Evolutionary conservation across 2,797 vertebrate species (phyloP), one percentile per base, ranked within the genome.

Genomic region (Alcedo quadribrachys): DNA sequence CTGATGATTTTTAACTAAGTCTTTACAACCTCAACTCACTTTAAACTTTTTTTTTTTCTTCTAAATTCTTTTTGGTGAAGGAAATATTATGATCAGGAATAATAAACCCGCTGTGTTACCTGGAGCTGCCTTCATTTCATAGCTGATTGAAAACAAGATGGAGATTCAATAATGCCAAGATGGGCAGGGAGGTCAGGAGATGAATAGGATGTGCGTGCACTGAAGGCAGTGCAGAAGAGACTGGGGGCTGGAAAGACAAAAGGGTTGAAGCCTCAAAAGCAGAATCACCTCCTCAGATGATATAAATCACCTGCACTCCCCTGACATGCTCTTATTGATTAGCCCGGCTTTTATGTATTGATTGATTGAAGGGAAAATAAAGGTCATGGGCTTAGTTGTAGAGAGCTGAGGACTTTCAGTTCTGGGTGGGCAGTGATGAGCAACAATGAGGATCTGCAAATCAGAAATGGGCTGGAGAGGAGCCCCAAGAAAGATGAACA

Each of bases 301-400:
- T 68, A 30, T 50, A 79, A 89, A 94, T 78, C 81, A 57, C 57
- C 45, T 71, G 67, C 28, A 32, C 65, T 82, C 65, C 75, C 71
- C 33, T 46, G 84, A 61, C 54, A 35, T 1, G 12, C 61, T 35
- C 68, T 7, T 53, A 40, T 40, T 77, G 71, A 88, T 87, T 57
- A 85, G 79, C 33, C 24, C 4, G 19, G 48, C 48, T 90, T 92
- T 75, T 66, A 16, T 22, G 12, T 90, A 83, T 93, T 85, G 93
- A 83, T 93, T 85, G 93, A 89, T 94, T 94, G 61, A 87, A 80
- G 65, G 40, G 40, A 83, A 71, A 95, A 62, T 62, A 94, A 95
- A 91, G 65, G 83, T 91, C 66, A 75, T 74, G 22, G 42, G 81
- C 79, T 93, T 66, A 85, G 53, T 42, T 75, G 48, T 65, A 63